Percentiles rank a stretch among this genome's conserved stretches.
Evolutionary conservation across 2,113 vertebrate genomes (phyloP).

Genomic region (Circaetus cinerascens): DNA sequence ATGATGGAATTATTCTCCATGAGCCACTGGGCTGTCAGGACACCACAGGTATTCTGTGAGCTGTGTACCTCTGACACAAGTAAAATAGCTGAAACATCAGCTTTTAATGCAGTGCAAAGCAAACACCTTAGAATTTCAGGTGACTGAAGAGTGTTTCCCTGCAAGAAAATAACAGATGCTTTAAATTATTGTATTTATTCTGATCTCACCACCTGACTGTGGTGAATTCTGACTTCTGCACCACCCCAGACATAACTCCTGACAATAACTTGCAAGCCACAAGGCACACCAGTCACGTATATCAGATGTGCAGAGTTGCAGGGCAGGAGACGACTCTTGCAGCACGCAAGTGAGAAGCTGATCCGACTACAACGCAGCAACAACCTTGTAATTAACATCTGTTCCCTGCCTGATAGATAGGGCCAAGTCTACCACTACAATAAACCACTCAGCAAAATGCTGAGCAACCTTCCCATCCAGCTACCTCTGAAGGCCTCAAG

Average conservation of each 20-base stretch:
- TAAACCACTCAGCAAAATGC: background rate
- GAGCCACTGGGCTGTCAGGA: background rate
- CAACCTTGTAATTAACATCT: background rate
- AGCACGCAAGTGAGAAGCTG: too few species aligned
- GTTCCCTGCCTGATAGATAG: background rate
- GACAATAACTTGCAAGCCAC: background rate
- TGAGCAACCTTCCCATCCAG: background rate
- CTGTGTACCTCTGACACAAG: background rate
- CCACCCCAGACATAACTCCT: background rate
- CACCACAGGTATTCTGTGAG: background rate
- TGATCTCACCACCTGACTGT: background rate
- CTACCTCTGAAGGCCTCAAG: background rate
- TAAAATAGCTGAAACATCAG: background rate
- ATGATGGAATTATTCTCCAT: background rate
- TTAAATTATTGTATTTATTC: background rate
- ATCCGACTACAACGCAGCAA: background rate
- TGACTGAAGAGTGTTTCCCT: background rate
- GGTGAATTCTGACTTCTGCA: background rate
- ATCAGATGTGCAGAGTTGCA: background rate
- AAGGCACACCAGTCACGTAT: background rate
- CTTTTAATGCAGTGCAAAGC: background rate
- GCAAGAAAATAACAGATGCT: background rate
- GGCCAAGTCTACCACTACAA: background rate
- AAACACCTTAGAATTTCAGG: background rate
- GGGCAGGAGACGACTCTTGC: background rate